Conservation (phyloP, 2,888 invertebrate genomes). For the Saturnia japonica region DNA sequence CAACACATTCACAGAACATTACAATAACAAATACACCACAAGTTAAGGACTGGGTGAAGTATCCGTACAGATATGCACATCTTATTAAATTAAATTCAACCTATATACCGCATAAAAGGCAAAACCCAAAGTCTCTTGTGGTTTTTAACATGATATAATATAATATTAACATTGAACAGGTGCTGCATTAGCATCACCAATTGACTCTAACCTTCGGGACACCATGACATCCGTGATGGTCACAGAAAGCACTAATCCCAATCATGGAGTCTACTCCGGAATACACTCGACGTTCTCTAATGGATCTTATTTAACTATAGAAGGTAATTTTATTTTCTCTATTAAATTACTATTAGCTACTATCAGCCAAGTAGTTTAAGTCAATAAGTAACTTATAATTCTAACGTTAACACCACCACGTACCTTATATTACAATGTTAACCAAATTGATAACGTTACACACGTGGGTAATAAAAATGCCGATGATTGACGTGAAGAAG, state of each 20-base stretch:
- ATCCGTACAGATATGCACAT: too few species aligned
- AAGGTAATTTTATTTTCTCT: slow-evolving; percentile 33
- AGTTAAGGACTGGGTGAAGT: too few species aligned
- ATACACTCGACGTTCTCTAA: slow-evolving; percentile 43
- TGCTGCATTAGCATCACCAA: slow-evolving; percentile 41
- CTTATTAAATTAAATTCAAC: not conserved
- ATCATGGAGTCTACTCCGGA: slow-evolving; percentile 36
- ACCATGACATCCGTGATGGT: slow-evolving; percentile 30
- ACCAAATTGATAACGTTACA: too few species aligned
- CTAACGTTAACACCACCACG: too few species aligned
- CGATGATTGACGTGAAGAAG: too few species aligned
- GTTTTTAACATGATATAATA: not conserved
- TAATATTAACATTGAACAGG: slow-evolving; percentile 30
- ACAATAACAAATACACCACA: too few species aligned
- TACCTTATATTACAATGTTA: too few species aligned
- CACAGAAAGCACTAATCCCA: slow-evolving; percentile 10
- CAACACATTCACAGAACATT: too few species aligned
- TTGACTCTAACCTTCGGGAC: slow-evolving; percentile 26
- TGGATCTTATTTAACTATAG: slow-evolving; percentile 45
- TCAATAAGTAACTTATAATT: not conserved
- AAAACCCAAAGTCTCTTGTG: not conserved
- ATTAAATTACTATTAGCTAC: not conserved
- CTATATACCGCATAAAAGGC: not conserved
- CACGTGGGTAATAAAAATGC: too few species aligned
- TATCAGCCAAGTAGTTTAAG: not conserved